Conservation (phyloP, 2,888 invertebrate species). For the Blera fallax region DNA sequence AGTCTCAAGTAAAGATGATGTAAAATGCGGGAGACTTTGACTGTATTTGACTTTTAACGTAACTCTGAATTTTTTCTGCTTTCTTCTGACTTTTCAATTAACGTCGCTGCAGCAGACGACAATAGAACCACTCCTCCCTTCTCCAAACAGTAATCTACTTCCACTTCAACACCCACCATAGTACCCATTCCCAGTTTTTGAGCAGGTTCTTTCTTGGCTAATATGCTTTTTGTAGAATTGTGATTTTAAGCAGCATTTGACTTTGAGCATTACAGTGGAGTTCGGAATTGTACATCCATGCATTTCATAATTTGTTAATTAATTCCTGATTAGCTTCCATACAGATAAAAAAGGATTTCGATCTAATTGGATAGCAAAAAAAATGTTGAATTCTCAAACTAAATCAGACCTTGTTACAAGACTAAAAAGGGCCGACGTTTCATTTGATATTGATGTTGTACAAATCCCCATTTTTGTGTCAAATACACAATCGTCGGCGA, state of each 20-base stretch:
- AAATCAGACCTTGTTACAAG: conserved; percentile 29
- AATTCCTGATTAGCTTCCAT: conserved; percentile 32
- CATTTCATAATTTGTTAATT: conserved; percentile 34
- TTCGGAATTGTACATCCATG: conserved; percentile 30
- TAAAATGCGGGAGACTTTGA: conserved; percentile 57
- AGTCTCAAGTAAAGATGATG: conserved; percentile 49
- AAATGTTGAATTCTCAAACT: not conserved
- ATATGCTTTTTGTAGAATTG: not conserved
- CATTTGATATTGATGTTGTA: not conserved
- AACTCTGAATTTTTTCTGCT: conserved; percentile 42
- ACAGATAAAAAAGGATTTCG: not conserved
- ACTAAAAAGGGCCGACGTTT: not conserved
- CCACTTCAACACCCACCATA: conserved; percentile 52
- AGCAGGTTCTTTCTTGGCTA: not conserved
- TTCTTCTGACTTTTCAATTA: conserved; percentile 62
- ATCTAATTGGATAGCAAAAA: conserved; percentile 17
- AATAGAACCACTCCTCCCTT: conserved; percentile 13
- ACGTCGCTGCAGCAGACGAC: conserved; percentile 51
- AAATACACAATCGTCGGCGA: conserved; percentile 29
- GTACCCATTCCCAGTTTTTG: not conserved
- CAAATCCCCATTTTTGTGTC: conserved; percentile 14
- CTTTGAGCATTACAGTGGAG: conserved; percentile 27
- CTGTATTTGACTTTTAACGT: conserved; percentile 56
- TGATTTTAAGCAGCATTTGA: conserved; percentile 2
- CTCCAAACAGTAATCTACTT: conserved; percentile 54